These are phyloP conservation scores for Grapholita molesta DNA, from an alignment of 1,140 invertebrate species.

Conservation along the genomic window DNA sequence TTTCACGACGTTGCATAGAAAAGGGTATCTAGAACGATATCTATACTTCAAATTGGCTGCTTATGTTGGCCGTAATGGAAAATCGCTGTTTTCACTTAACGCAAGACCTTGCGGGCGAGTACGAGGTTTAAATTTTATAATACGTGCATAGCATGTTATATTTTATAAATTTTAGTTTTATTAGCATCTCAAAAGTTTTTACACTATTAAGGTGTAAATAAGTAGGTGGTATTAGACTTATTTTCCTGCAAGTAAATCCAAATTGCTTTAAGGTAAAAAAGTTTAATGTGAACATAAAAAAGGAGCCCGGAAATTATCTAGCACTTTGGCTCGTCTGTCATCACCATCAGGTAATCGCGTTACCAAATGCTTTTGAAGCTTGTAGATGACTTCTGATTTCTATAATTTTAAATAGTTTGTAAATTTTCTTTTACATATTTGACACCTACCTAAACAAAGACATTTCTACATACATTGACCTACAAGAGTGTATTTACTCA, in stretches of 20 bases:
- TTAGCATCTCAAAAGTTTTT: not conserved
- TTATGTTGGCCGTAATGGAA: not conserved
- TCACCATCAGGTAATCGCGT: not conserved
- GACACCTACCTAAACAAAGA: too few relatives aligned
- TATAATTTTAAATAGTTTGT: not conserved
- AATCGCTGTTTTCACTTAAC: conserved; percentile 1
- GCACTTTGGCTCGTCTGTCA: not conserved
- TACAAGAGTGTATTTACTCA: too few relatives aligned
- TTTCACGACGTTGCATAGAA: conserved; percentile 15
- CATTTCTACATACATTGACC: too few relatives aligned
- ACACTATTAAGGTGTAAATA: not conserved
- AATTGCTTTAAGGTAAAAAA: not conserved
- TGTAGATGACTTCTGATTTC: not conserved
- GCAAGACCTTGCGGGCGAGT: not conserved
- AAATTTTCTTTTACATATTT: too few relatives aligned
- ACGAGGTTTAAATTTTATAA: not conserved
- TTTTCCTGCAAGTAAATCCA: conserved; percentile 2
- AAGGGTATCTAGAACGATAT: conserved; percentile 12
- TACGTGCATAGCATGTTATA: not conserved
- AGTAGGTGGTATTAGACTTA: not conserved
- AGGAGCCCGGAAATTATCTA: not conserved
- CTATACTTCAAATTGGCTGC: not conserved
- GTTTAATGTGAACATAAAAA: not conserved
- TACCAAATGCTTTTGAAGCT: not conserved
- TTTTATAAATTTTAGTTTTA: not conserved